phyloP scores from a whole-genome alignment of 2,113 vertebrate species.

The Plecotus auritus region DNA sequence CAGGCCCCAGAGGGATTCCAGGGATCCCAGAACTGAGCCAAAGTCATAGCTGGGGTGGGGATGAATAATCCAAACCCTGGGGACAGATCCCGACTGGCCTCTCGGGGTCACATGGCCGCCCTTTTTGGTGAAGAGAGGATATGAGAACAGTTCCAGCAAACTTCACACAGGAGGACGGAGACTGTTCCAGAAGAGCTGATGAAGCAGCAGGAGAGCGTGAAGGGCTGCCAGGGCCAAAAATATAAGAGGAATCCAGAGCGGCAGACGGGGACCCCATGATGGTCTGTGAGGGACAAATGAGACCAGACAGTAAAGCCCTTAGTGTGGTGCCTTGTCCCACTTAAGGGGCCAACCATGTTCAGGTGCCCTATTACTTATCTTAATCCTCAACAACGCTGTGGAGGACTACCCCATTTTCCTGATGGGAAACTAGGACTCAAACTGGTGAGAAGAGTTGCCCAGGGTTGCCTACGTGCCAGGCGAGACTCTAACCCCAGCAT shows the following conservation, averaged over 20 bases:
- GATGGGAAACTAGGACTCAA: neutral
- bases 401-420: neutral
- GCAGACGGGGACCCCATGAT: fast-evolving
- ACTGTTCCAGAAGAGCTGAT: neutral
- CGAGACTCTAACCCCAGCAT: neutral
- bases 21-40: neutral
- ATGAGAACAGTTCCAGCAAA: neutral
- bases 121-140: neutral
- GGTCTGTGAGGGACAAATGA: neutral
- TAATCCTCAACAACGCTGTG: neutral
- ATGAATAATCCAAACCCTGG: neutral
- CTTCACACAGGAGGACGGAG: neutral
- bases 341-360: fast-evolving
- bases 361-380: neutral
- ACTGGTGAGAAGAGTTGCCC: neutral
- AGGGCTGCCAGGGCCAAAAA: neutral
- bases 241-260: fast-evolving
- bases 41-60: fast-evolving
- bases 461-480: too few relatives aligned
- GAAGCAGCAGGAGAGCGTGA: fast-evolving
- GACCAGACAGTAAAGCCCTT: neutral
- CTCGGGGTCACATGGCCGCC: neutral
- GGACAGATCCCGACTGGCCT: neutral
- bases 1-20: neutral
- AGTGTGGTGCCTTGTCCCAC: neutral